These are phyloP conservation scores for Sminthurinus signatus DNA, from an alignment of 1,140 invertebrate species.

Conservation along the genomic window DNA sequence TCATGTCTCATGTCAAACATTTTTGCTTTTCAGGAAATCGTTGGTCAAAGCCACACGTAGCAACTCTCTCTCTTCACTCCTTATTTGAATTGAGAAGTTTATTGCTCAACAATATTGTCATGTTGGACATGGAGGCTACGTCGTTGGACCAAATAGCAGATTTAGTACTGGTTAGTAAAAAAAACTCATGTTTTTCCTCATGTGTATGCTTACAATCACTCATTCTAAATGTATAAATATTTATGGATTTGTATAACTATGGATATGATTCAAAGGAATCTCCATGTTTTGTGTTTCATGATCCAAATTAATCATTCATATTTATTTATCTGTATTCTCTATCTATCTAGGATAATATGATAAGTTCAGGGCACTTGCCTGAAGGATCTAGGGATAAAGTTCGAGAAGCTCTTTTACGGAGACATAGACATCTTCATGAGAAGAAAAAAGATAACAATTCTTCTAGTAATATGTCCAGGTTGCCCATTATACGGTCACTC, in stretches of 20 bases:
- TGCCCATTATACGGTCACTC: constrained; percentile 90
- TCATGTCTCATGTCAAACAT: too few relatives aligned
- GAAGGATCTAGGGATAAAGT: constrained; percentile 68
- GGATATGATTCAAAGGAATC: too few relatives aligned
- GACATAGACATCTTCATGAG: constrained; percentile 93
- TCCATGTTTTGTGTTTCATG: too few relatives aligned
- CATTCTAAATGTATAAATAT: too few relatives aligned
- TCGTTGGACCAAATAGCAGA: constrained; percentile 82
- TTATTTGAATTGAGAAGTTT: constrained; percentile 81
- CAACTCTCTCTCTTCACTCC: constrained; percentile 81
- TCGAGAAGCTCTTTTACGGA: constrained; percentile 76
- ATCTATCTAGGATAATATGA: constrained; percentile 90
- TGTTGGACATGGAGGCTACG: constrained; percentile 82
- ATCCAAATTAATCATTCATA: too few relatives aligned
- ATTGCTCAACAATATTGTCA: constrained; percentile 79
- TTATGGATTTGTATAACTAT: too few relatives aligned
- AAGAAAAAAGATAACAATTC: constrained; percentile 51
- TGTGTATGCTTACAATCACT: too few relatives aligned
- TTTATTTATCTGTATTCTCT: too few relatives aligned
- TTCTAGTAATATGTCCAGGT: constrained; percentile 62
- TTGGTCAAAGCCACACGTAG: constrained; percentile 92
- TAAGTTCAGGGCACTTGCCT: constrained; percentile 67
- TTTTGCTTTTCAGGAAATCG: too few relatives aligned
- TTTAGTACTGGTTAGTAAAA: constrained; percentile 84
- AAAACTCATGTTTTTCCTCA: constrained; percentile 53